Evolutionary conservation across 2,888 invertebrate species (phyloP).

Genomic region (Lucinisca nassula): DNA sequence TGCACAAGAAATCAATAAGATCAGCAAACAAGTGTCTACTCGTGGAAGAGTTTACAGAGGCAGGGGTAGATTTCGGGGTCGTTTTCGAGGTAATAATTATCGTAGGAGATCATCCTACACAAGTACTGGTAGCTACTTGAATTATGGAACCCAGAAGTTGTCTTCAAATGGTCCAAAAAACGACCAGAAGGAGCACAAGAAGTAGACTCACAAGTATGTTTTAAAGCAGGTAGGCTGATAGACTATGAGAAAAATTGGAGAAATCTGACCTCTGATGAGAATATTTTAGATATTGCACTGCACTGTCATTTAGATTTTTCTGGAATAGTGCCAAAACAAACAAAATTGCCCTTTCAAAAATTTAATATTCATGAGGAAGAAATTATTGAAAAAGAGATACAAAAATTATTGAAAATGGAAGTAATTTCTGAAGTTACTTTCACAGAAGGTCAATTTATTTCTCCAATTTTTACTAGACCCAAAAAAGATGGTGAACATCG

Average conservation of each 20-base stretch:
- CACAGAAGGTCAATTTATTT: conserved; percentile 37
- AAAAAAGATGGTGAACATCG: too few species aligned
- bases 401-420: conserved; percentile 28
- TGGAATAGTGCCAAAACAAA: background rate
- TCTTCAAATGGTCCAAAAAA: too few species aligned
- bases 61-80: background rate
- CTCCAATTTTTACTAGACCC: conserved; percentile 53
- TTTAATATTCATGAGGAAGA: conserved; percentile 27
- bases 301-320: conserved; percentile 27
- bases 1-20: conserved; percentile 33
- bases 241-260: conserved; percentile 17
- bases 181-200: background rate
- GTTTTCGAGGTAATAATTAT: background rate
- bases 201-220: background rate
- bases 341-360: background rate
- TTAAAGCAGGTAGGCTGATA: conserved; percentile 31
- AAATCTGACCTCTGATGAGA: conserved; percentile 26
- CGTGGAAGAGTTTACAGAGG: background rate
- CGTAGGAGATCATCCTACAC: too few species aligned
- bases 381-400: conserved; percentile 33
- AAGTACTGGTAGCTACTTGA: too few species aligned
- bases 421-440: conserved; percentile 28
- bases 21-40: background rate
- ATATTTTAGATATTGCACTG: conserved; percentile 13
- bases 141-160: too few species aligned